Conservation (phyloP, 2,113 vertebrate species). For the Nothocercus nigrocapillus region DNA sequence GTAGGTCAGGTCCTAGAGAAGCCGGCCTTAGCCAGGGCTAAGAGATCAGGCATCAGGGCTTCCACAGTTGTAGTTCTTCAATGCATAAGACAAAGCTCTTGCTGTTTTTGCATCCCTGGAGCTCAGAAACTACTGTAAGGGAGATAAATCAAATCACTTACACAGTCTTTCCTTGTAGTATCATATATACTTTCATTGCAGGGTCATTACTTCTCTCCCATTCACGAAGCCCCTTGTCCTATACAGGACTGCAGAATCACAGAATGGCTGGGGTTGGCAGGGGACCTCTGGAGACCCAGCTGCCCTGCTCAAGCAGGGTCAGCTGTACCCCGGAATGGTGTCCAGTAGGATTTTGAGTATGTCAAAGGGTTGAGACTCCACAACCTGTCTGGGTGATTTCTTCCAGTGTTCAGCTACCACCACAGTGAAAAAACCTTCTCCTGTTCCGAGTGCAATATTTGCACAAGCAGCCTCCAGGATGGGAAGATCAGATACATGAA, state of each 20-base stretch:
- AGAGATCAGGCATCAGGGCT: background rate
- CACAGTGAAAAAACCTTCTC: background rate
- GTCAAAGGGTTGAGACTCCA: background rate
- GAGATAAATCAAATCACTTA: background rate
- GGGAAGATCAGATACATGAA: background rate
- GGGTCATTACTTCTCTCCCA: background rate
- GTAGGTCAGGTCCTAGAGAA: accelerated
- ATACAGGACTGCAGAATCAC: background rate
- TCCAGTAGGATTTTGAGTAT: background rate
- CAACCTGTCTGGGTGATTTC: background rate
- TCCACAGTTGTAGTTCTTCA: background rate
- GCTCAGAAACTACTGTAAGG: background rate
- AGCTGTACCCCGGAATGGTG: background rate
- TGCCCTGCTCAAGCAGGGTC: background rate
- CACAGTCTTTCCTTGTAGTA: background rate
- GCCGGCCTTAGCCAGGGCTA: background rate
- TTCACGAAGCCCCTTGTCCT: background rate
- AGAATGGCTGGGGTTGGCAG: background rate
- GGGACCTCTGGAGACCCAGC: background rate
- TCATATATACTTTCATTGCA: background rate
- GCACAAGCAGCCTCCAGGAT: background rate
- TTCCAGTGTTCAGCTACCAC: background rate
- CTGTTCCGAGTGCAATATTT: background rate
- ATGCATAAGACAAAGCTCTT: background rate
- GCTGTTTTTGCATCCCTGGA: background rate